These are phyloP conservation scores for Zaprionus gabonicus DNA, from an alignment of 1,140 invertebrate genomes.

Conservation along the genomic window DNA sequence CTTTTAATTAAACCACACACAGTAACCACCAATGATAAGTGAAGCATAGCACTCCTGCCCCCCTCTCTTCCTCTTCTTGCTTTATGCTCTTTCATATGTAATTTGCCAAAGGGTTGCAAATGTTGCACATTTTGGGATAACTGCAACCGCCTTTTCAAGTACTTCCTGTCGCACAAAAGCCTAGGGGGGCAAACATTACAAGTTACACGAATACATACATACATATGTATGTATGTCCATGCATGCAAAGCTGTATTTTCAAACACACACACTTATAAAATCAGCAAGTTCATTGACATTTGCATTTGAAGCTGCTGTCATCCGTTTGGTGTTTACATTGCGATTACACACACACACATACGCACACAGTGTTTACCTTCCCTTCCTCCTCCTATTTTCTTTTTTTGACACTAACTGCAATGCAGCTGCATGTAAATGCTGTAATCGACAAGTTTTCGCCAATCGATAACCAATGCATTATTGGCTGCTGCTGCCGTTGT, in stretches of 20 bases:
- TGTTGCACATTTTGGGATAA: constrained; percentile 53
- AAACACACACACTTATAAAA: not conserved
- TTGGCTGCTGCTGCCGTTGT: constrained; percentile 2
- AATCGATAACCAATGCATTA: constrained; percentile 7
- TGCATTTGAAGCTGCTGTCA: constrained; percentile 21
- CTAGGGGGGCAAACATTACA: constrained; percentile 16
- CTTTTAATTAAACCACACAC: constrained; percentile 70
- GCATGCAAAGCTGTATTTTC: not conserved
- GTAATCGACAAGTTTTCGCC: constrained; percentile 47
- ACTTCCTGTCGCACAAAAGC: constrained; percentile 26
- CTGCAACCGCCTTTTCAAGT: constrained; percentile 19
- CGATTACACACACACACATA: constrained; percentile 21
- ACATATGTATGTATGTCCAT: not conserved
- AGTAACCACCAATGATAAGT: constrained; percentile 44
- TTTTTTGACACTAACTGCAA: constrained; percentile 16
- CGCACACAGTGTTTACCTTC: constrained; percentile 18
- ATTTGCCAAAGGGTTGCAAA: constrained; percentile 35
- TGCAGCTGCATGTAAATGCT: constrained; percentile 24
- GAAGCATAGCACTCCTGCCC: constrained; percentile 7
- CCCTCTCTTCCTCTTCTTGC: not conserved
- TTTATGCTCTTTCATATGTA: not conserved
- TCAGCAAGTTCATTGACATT: constrained; percentile 41
- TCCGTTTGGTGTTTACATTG: constrained; percentile 40
- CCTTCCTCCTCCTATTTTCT: not conserved
- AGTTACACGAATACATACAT: not conserved